phyloP scores from a whole-genome alignment of 2,888 invertebrate species.

The Drosophila lutescens region DNA sequence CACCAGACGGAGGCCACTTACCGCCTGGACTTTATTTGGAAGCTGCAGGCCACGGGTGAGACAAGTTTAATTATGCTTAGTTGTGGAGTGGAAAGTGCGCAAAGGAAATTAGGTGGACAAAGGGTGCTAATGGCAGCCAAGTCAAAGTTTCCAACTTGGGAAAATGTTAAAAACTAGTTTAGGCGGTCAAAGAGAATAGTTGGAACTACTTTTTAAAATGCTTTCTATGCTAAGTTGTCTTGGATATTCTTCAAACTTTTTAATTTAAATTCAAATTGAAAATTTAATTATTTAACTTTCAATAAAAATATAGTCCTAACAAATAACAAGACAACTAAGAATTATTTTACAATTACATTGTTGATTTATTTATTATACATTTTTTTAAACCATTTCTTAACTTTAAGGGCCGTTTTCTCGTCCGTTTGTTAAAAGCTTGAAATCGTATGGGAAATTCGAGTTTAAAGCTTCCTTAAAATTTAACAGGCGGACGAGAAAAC shows the following conservation, averaged over 20 bases:
- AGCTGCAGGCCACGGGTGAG: conserved; percentile 94
- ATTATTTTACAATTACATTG: too few species aligned
- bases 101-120: conserved; percentile 10
- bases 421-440: too few species aligned
- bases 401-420: too few species aligned
- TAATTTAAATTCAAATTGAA: too few species aligned
- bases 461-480: too few species aligned
- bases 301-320: too few species aligned
- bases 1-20: conserved; percentile 98
- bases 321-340: neutral
- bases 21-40: conserved; percentile 98
- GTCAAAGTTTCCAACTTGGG: conserved; percentile 11
- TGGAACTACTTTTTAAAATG: neutral
- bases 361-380: neutral
- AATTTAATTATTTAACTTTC: too few species aligned
- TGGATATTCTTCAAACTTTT: neutral
- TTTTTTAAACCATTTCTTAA: too few species aligned
- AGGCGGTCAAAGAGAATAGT: conserved; percentile 18
- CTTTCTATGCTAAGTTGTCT: neutral
- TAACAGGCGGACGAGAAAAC: too few species aligned
- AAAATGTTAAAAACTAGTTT: conserved; percentile 10
- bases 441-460: too few species aligned
- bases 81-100: neutral
- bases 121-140: neutral
- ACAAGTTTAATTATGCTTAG: conserved; percentile 13